Percentiles rank a stretch among this genome's conserved stretches.
Evolutionary conservation across 2,113 vertebrate species (phyloP).

Genomic region (Seriola rivoliana): DNA sequence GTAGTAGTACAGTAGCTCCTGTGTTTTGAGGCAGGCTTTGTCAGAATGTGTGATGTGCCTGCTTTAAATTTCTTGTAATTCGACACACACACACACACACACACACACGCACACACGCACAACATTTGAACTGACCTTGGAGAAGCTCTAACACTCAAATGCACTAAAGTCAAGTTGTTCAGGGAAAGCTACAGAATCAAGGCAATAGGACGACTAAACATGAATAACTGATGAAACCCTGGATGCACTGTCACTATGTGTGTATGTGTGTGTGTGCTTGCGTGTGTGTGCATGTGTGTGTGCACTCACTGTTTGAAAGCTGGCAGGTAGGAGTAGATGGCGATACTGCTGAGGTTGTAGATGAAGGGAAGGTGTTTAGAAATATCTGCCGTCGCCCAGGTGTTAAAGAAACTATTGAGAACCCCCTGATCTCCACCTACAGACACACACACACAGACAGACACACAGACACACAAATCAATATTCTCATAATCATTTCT

Average conservation of each 20-base stretch:
- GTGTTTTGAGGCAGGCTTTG: constrained; percentile 18
- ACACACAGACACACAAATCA: neutral
- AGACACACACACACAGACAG: constrained; percentile 46
- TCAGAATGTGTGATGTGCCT: constrained; percentile 1
- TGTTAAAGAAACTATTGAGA: constrained; percentile 96
- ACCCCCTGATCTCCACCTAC: constrained; percentile 98
- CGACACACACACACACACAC: constrained; percentile 38
- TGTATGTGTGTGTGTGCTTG: constrained; percentile 20
- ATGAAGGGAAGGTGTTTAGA: constrained; percentile 97
- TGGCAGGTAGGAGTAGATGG: constrained; percentile 97
- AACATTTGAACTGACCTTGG: constrained; percentile 74
- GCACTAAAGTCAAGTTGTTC: neutral
- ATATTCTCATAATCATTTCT: neutral
- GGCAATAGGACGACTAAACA: neutral
- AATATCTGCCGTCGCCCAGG: constrained; percentile 96
- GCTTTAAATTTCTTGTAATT: constrained; percentile 65
- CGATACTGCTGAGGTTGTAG: constrained; percentile 97
- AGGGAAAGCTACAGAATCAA: neutral
- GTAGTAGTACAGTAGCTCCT: constrained; percentile 6
- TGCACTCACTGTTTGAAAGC: constrained; percentile 96
- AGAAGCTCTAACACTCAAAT: constrained; percentile 20
- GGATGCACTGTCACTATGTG: neutral
- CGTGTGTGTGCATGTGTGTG: constrained; percentile 50
- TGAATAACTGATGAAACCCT: neutral
- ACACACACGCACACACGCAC: constrained; percentile 58